Base-by-base conservation (phyloP, 1,140 invertebrate genomes). In the Caligus rogercresseyi region DNA sequence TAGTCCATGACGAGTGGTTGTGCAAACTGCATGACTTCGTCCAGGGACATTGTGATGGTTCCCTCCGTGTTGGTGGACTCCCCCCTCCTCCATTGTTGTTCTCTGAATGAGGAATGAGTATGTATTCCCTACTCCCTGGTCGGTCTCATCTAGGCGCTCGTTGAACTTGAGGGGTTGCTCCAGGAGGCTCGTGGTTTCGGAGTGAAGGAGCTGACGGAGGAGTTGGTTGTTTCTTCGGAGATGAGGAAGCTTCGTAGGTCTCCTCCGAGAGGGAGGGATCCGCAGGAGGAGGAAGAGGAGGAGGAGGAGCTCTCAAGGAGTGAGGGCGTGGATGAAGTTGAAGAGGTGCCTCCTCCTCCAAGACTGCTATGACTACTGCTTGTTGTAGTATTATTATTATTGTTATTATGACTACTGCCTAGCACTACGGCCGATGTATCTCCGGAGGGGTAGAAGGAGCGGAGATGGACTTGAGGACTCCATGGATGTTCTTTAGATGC, bases 401-500 rank as follows among this genome's bases (percentile, higher is more conserved):
- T n/a, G n/a, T n/a, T n/a, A n/a, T n/a, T n/a, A n/a, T n/a, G n/a
- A n/a, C n/a, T n/a, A n/a, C n/a, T n/a, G n/a, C n/a, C n/a, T n/a
- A n/a, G n/a, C n/a, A n/a, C n/a, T n/a, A n/a, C n/a, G n/a, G n/a
- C n/a, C n/a, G n/a, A n/a, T n/a, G n/a, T n/a, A 16, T 20, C 52
- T 16, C 19, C 16, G 54, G 24, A 15, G 54, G 24, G n/a, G 54
- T 56, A 25, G 54, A 56, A 56, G 54, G n/a, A 18, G 26, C 14
- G 25, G 16, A 20, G 13, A 20, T 15, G 20, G 23, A 56, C 31
- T 63, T 63, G 52, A 25, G 2, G 20, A 63, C 53, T 1, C 61
- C 52, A 55, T 63, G 61, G 14, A 63, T 16, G 21, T 63, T 63
- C 21, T 63, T 63, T 25, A 63, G 31, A 21, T 63, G 61, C 25